Evolutionary conservation across 2,888 invertebrate genomes (phyloP).

Genomic region (Metallyticus violacea): DNA sequence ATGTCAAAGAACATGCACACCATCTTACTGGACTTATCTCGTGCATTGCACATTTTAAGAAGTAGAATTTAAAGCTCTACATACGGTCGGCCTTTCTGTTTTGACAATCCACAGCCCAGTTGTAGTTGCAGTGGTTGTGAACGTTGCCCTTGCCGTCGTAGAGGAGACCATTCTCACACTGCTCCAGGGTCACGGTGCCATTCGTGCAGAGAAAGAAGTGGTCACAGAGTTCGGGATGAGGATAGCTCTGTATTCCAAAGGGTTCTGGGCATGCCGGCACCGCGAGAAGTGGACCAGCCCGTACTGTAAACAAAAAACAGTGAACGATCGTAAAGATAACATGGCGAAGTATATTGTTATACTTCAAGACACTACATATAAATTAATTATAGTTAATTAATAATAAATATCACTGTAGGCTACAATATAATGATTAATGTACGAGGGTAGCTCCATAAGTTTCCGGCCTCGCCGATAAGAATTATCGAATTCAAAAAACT

Average conservation of each 20-base stretch:
- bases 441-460: too few species aligned
- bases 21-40: too few species aligned
- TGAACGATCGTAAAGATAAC: too few species aligned
- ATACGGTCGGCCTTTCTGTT: slow-evolving; percentile 55
- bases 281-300: slow-evolving; percentile 56
- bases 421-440: too few species aligned
- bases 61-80: background rate
- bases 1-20: too few species aligned
- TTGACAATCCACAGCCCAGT: slow-evolving; percentile 89
- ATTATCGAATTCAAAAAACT: too few species aligned
- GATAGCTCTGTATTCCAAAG: slow-evolving; percentile 76
- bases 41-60: too few species aligned
- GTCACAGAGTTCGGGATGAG: slow-evolving; percentile 83
- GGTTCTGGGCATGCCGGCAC: slow-evolving; percentile 78
- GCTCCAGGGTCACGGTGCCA: slow-evolving; percentile 84
- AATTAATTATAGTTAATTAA: too few species aligned
- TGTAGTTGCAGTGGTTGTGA: slow-evolving; percentile 90
- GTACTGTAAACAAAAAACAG: slow-evolving; percentile 27
- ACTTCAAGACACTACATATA: too few species aligned
- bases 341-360: too few species aligned
- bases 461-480: too few species aligned
- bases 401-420: too few species aligned
- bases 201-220: slow-evolving; percentile 90
- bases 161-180: slow-evolving; percentile 86
- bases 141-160: slow-evolving; percentile 88